Conservation (phyloP, 2,113 vertebrate species). For the Ivindomyrus marchei region DNA sequence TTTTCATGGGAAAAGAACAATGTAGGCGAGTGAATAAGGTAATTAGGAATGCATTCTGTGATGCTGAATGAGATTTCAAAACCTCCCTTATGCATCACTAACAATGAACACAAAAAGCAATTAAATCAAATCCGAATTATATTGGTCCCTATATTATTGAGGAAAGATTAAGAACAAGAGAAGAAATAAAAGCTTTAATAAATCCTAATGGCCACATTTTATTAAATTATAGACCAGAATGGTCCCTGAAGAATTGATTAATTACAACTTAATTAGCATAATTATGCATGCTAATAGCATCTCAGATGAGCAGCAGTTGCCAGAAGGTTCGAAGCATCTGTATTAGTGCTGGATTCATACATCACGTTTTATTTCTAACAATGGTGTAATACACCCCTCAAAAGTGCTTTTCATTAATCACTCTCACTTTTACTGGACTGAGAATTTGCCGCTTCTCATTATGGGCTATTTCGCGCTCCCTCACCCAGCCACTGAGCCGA, state of each 20-base stretch:
- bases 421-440: constrained; percentile 94
- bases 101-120: constrained; percentile 14
- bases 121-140: constrained; percentile 12
- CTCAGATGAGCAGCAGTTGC: constrained; percentile 99
- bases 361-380: constrained; percentile 99
- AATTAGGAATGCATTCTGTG: not conserved
- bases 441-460: constrained; percentile 96
- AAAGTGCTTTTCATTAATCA: constrained; percentile 99
- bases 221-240: constrained; percentile 94
- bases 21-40: not conserved
- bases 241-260: constrained; percentile 98
- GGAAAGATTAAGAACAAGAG: constrained; percentile 46
- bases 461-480: constrained; percentile 87
- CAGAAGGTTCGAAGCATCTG: constrained; percentile 99
- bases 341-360: constrained; percentile 98
- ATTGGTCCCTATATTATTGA: constrained; percentile 4
- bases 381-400: constrained; percentile 90
- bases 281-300: constrained; percentile 99
- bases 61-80: not conserved
- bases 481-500: constrained; percentile 82
- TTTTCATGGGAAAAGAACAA: not conserved
- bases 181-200: constrained; percentile 71
- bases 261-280: constrained; percentile 99
- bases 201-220: constrained; percentile 83
- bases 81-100: not conserved